These are phyloP conservation scores for Drosophila cardini DNA, from an alignment of 1,140 invertebrate species.

Conservation along the genomic window DNA sequence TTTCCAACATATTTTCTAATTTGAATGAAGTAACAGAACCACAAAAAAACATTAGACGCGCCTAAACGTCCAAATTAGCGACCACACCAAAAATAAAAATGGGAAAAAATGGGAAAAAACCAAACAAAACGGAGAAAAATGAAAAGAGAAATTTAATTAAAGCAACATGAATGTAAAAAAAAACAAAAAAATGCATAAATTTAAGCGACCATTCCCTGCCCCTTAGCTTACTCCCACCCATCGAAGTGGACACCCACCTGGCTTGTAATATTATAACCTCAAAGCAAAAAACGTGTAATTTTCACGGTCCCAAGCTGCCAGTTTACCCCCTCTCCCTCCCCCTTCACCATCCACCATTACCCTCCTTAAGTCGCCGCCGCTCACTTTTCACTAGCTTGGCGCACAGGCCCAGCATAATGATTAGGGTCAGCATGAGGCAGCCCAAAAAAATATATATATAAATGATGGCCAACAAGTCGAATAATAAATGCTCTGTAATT, in stretches of 20 bases:
- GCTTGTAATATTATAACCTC: conserved; percentile 66
- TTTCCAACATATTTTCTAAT: conserved; percentile 73
- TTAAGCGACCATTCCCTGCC: conserved; percentile 48
- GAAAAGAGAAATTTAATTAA: conserved; percentile 80
- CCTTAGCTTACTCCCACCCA: conserved; percentile 4
- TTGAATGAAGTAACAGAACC: conserved; percentile 71
- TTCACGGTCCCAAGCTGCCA: conserved; percentile 72
- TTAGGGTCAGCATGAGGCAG: conserved; percentile 68
- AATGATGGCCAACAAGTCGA: conserved; percentile 4
- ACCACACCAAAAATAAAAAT: conserved; percentile 34
- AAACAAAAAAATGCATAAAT: conserved; percentile 70
- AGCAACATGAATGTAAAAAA: conserved; percentile 59
- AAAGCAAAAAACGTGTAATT: conserved; percentile 72
- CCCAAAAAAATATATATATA: conserved; percentile 31
- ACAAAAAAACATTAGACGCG: conserved; percentile 71
- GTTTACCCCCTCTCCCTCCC: conserved; percentile 4
- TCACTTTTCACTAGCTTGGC: conserved; percentile 68
- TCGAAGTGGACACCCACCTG: conserved; percentile 56
- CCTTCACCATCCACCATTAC: conserved; percentile 63
- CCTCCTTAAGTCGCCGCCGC: conserved; percentile 26
- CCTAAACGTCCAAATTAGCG: conserved; percentile 79
- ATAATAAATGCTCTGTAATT: conserved; percentile 9
- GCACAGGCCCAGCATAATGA: conserved; percentile 68
- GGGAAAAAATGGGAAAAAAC: too few species aligned
- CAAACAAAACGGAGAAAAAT: conserved; percentile 43